phyloP scores from a whole-genome alignment of 1,140 invertebrate genomes.

The Megathymus violae region DNA sequence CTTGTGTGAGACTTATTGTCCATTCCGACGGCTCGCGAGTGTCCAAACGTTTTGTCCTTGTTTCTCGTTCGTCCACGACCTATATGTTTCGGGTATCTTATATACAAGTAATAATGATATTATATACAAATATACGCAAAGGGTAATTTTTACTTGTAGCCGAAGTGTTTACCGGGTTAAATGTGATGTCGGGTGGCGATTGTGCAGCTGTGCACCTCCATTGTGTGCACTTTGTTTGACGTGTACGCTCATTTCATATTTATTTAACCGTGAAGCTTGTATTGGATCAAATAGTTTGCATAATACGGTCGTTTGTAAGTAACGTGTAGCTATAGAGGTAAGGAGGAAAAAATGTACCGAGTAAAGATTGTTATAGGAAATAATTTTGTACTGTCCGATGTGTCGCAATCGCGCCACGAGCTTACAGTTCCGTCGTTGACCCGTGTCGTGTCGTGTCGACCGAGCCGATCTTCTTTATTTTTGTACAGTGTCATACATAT shows the following conservation, averaged over 20 bases:
- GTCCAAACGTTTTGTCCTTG: slow-evolving; percentile 24
- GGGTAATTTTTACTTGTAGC: slow-evolving; percentile 61
- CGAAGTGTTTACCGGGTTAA: slow-evolving; percentile 50
- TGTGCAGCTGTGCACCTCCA: no score
- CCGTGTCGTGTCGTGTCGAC: no score
- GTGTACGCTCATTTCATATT: slow-evolving; percentile 28
- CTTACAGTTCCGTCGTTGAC: no score
- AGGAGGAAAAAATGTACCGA: slow-evolving; percentile 51
- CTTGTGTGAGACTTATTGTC: slow-evolving; percentile 33
- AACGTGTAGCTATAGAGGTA: slow-evolving; percentile 55
- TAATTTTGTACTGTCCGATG: slow-evolving; percentile 72
- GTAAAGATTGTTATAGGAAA: slow-evolving; percentile 67
- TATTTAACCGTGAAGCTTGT: slow-evolving; percentile 55
- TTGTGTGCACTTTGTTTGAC: no score
- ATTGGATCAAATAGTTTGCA: slow-evolving; percentile 62
- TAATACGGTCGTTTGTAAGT: slow-evolving; percentile 50
- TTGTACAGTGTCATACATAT: slow-evolving; percentile 56
- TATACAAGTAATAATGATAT: slow-evolving; percentile 42
- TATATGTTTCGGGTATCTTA: slow-evolving; percentile 29
- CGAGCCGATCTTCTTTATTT: no score
- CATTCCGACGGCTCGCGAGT: slow-evolving; percentile 21
- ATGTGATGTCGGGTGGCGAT: no score
- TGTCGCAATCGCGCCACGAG: slow-evolving; percentile 57
- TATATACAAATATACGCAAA: slow-evolving; percentile 54
- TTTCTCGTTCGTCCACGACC: slow-evolving; percentile 17